Base-by-base conservation (phyloP, 2,797 vertebrate species). In the Euthynnus affinis region DNA sequence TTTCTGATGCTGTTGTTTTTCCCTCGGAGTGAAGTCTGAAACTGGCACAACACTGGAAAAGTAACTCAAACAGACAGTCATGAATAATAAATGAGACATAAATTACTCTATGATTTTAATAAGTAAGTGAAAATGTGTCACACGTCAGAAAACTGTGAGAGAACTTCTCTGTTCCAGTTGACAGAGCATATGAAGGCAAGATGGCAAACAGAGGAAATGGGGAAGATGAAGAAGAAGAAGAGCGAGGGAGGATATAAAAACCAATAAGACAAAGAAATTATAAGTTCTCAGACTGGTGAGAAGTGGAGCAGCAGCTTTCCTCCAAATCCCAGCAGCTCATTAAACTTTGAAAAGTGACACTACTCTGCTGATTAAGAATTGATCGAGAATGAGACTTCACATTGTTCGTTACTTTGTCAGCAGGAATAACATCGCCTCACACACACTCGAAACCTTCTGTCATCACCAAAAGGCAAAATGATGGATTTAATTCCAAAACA, bases 301-400 rank as follows among this genome's bases (percentile, higher is more conserved):
- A 77, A 65, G 65, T 60, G 74, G 58, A 77, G 34, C 73, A 70
- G 72, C 71, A 68, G 46, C 22, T 27, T 58, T 6, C 18, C 49
- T 57, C 10, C 46, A 18, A 62, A 59, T 49, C 74, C 75, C 62
- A 56, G 58, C 63, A 49, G 18, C 48, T 12, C 67, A 72, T 86
- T 69, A 75, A 78, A 78, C 2, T 65, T 53, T 69, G 17, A 81
- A 3, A 17, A 22, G 22, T 60, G 42, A 57, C n/a, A 74, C 68
- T 44, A 22, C 70, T 58, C 20, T 1, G 51, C 65, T 75, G 60
- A 74, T 78, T 55, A 78, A 58, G 1, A 65, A 81, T 48, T 37
- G 58, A 80, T 77, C 9, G 3, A 0, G 10, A 20, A 56, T 12
- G 6, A 71, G 55, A 62, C 8, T 13, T 58, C 34, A 61, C 58